Evolutionary conservation across 1,140 invertebrate species (phyloP), one percentile per base, ranked within the genome.

Genomic region (Drosophila pruinosa): DNA sequence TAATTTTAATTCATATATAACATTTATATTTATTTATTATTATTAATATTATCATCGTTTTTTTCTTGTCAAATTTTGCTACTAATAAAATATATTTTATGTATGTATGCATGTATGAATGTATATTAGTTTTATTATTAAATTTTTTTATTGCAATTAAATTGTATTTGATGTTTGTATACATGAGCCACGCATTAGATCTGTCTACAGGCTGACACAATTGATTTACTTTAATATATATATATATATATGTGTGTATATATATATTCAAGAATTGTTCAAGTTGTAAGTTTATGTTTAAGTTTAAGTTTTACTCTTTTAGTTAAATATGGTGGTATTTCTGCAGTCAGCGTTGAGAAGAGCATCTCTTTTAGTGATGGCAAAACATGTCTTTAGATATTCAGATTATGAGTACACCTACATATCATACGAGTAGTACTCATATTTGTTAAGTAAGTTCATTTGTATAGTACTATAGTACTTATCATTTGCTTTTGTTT

Each of bases 341-440:
- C 76, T 90, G 89, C 89, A 90, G 89, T 90, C 89, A 90, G 89
- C 89, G 89, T 90, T 89, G 76, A 82, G 86, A 89, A 81, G 76
- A 89, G 78, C 64, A 72, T 88, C 77, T 85, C 82, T 83, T 76
- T 48, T 75, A 81, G 75, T 89, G 75, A 85, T 89, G 79, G 80
- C 80, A 81, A 81, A 89, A 73, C 64, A 61, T 69, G 53, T 80
- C 65, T 45, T 56, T 54, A 70, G 50, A 70, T 57, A 61, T 62
- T 47, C 43, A 24, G 43, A 47, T 47, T 14, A 24, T 19, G 22
- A 24, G 22, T 47, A 36, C 22, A 61, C 72, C 59, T 56, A 62
- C 38, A 58, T 59, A 67, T 59, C 43, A n/a, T n/a, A n/a, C n/a
- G n/a, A n/a, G 45, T 64, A 36, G 26, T 28, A 72, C 52, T 56